Conservation (phyloP, 2,797 vertebrate species). For the Notolepis coatsorum region DNA sequence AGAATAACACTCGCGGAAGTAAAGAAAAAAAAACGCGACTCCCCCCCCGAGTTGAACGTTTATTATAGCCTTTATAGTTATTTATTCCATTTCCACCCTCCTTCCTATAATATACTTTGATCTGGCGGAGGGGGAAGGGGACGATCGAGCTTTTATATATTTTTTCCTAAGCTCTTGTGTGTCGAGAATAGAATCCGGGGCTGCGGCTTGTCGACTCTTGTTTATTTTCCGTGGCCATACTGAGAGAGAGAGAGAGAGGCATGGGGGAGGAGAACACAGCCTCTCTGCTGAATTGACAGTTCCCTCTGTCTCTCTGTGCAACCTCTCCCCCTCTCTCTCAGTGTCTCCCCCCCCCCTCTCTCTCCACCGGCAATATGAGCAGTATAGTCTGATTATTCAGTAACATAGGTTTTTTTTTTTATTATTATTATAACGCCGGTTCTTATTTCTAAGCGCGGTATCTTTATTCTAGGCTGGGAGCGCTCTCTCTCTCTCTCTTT, state of each 20-base stretch:
- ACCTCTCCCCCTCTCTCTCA: too few species aligned
- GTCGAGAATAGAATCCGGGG: conserved; percentile 21
- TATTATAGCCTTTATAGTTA: too few species aligned
- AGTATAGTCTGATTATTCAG: neutral
- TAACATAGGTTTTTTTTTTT: too few species aligned
- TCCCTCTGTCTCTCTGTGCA: neutral
- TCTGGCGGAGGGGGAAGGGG: neutral
- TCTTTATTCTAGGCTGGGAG: conserved; percentile 33
- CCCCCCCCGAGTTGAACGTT: too few species aligned
- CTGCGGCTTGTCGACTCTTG: conserved; percentile 39
- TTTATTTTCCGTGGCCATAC: conserved; percentile 56
- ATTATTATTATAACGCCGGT: neutral
- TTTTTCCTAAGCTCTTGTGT: neutral
- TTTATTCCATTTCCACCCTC: neutral
- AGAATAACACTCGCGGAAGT: too few species aligned
- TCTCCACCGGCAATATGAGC: conserved; percentile 7
- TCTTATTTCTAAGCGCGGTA: conserved; percentile 1
- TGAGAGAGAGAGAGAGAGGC: conserved; percentile 55
- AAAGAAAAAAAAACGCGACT: too few species aligned
- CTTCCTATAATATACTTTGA: neutral
- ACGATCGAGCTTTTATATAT: too few species aligned
- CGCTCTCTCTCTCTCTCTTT: too few species aligned
- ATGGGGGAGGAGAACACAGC: conserved; percentile 16
- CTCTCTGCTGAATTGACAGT: conserved; percentile 18
- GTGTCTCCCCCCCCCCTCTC: too few species aligned